These are phyloP conservation scores for Scotopteryx bipunctaria DNA, from an alignment of 2,888 invertebrate species.

Conservation along the genomic window DNA sequence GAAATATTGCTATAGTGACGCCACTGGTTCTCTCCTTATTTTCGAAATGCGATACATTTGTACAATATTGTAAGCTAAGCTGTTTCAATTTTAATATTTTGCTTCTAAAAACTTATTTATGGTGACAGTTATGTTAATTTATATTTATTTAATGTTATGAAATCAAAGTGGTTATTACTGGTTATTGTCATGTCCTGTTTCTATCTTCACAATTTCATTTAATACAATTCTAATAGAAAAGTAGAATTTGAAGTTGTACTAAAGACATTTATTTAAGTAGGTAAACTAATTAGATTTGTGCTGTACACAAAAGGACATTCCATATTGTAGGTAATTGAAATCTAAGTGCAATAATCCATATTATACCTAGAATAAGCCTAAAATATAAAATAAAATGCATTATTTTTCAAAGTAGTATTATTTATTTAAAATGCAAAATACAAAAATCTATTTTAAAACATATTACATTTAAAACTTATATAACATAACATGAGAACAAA, in stretches of 20 bases:
- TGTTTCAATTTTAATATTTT: not conserved
- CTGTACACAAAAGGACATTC: conserved; percentile 29
- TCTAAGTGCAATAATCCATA: conserved; percentile 4
- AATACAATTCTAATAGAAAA: too few relatives aligned
- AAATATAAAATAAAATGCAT: conserved; percentile 5
- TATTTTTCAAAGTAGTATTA: conserved; percentile 9
- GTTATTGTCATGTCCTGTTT: too few relatives aligned
- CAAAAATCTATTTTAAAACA: not conserved
- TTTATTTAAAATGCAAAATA: conserved; percentile 8
- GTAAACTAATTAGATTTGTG: not conserved
- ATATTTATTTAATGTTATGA: not conserved
- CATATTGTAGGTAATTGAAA: conserved; percentile 2
- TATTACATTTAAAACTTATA: too few relatives aligned
- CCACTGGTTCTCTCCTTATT: too few relatives aligned
- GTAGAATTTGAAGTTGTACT: too few relatives aligned
- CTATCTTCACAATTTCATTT: too few relatives aligned
- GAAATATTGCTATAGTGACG: too few relatives aligned
- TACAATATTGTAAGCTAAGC: too few relatives aligned
- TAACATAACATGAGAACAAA: too few relatives aligned
- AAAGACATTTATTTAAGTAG: too few relatives aligned
- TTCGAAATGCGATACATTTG: too few relatives aligned
- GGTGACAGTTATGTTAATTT: conserved; percentile 6
- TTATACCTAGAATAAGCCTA: not conserved
- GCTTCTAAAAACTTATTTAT: not conserved
- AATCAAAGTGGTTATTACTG: not conserved